Percentiles rank a stretch among this genome's conserved stretches.
phyloP scores from a whole-genome alignment of 2,797 vertebrate species.

The Protonibea diacanthus region DNA sequence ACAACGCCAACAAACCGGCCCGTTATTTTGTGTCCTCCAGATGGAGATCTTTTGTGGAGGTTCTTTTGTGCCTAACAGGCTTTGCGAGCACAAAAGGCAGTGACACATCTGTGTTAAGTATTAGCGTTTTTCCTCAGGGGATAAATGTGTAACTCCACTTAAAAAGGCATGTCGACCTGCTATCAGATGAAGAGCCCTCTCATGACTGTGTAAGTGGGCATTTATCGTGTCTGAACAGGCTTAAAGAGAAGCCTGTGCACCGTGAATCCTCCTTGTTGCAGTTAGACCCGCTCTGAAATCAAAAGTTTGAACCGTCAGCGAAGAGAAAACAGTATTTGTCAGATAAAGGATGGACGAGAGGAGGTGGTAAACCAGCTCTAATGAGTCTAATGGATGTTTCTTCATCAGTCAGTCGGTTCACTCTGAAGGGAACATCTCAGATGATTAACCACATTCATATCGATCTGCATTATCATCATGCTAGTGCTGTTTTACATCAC shows the following conservation, averaged over 20 bases:
- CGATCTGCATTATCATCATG: neutral
- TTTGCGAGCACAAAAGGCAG: neutral
- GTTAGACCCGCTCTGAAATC: neutral
- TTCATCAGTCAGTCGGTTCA: neutral
- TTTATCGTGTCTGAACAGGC: neutral
- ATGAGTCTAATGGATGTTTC: neutral
- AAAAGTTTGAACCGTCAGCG: neutral
- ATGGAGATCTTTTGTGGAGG: no score
- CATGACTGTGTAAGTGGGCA: neutral
- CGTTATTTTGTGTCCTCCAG: no score
- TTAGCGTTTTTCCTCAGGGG: neutral
- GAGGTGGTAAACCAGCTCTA: neutral
- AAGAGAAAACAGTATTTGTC: no score
- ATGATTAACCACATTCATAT: neutral
- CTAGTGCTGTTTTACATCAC: neutral
- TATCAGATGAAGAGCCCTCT: neutral
- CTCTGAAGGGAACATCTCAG: neutral
- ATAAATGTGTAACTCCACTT: neutral
- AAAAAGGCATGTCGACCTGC: neutral
- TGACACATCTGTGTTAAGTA: neutral
- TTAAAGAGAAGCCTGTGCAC: neutral
- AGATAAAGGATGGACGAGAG: neutral
- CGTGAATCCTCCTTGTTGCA: neutral
- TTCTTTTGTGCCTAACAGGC: neutral
- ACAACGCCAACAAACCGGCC: no score